Base-by-base conservation (phyloP, 2,888 invertebrate species). In the Dynastes grantii region DNA sequence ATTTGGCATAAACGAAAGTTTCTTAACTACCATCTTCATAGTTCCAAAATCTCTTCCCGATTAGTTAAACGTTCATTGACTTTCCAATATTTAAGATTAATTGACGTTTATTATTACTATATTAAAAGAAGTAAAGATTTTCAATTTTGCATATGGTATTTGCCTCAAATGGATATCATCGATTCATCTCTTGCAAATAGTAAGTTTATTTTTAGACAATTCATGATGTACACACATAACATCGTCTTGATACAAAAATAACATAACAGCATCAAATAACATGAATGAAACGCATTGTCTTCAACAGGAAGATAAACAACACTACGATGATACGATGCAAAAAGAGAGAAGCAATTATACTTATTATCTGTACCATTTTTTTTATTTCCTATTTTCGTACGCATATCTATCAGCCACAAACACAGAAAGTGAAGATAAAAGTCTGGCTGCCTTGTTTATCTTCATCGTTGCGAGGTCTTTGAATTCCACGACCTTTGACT, bases 401-500 rank as follows among this genome's bases (percentile, higher is more conserved):
- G 45, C 45, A 8, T 45, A 45, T 45, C 11, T 45, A 45, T 11
- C 45, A 11, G 45, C 45, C 2, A 8, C 8, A 45, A 45, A 11
- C 45, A 11, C 8, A 45, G 45, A 45, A 45, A 45, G 2, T 45
- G 45, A 45, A 6, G 45, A 45, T 45, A 45, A 45, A 8, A 11
- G 45, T 11, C 45, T 11, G 45, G n/a, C 64, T 29, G 13, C 8
- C 40, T 45, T 45, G 45, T 45, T 45, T 45, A 45, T 45, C 45
- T 45, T 11, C 45, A 2, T 45, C 45, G 45, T 45, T 45, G 8
- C 27, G 70, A 53, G 73, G 73, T 73, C 73, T 73, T 73, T 73
- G 73, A 58, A 73, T 40, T 40, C 22, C 27, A 6, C 68, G 73
- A 73, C 73, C 73, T 73, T 73, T 73, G 73, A 1, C 58, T 73